These are phyloP conservation scores for Heterotis niloticus DNA, from an alignment of 2,113 vertebrate genomes.

Conservation along the genomic window DNA sequence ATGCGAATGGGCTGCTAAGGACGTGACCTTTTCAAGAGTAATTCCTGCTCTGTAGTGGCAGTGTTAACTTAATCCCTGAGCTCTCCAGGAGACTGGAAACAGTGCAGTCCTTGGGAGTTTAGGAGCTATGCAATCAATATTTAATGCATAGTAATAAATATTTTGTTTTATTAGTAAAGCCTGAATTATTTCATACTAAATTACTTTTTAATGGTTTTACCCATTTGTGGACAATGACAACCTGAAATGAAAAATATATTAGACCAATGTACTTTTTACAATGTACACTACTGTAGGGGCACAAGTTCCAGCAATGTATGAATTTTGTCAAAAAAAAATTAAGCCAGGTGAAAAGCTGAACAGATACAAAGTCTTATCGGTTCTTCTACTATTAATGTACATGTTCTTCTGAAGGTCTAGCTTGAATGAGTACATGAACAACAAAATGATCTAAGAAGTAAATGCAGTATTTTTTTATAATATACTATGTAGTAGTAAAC, in stretches of 20 bases:
- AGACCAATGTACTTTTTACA: slow-evolving; percentile 6
- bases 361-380: no score
- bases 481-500: no score
- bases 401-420: no score
- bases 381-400: no score
- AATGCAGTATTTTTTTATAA: no score
- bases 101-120: slow-evolving; percentile 21
- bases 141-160: slow-evolving; percentile 49
- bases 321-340: no score
- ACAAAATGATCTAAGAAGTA: no score
- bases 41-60: background rate
- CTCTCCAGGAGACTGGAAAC: slow-evolving; percentile 7
- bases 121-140: slow-evolving; percentile 40
- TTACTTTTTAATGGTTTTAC: slow-evolving; percentile 9
- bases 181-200: slow-evolving; percentile 35
- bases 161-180: slow-evolving; percentile 47
- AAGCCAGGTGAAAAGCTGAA: no score
- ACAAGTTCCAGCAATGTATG: background rate
- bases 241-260: background rate
- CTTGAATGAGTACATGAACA: no score
- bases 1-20: background rate
- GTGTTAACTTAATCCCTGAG: background rate
- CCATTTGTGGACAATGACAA: slow-evolving; percentile 12
- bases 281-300: background rate
- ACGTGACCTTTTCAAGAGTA: background rate